Base-by-base conservation (phyloP, 2,113 vertebrate species). In the Etheostoma cragini region DNA sequence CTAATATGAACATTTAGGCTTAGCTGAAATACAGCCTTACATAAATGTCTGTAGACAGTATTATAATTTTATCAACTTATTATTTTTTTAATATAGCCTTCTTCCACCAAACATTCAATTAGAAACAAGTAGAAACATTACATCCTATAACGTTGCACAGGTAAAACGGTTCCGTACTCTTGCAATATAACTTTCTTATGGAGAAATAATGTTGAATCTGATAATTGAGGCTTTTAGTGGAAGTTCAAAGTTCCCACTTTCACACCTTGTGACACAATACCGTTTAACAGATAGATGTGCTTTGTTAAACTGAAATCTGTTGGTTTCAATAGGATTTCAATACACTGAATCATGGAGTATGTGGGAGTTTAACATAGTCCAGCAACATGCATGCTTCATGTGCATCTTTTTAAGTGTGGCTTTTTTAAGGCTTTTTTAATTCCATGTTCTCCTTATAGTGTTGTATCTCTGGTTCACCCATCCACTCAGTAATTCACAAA, bases 201-300 rank as follows among this genome's bases (percentile, higher is more conserved):
- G 30, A 70, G 15, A 17, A 2, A 49, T 47, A 33, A 45, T 45
- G 7, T 21, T 46, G 50, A 46, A 42, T 52, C 12, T 26, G 24
- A 49, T 73, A 54, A 26, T 38, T 38, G 8, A 17, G n/a, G 33
- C 11, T 21, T 64, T 10, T 22, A 22, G 17, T 1, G 12, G 38
- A 57, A 65, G 26, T 22, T 79, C 16, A 10, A 16, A 66, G 78
- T 56, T 65, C 45, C 10, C 45, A 14, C 8, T 46, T 54, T 47
- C 15, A 15, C 47, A 76, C 11, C 21, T 64, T 52, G 21, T 63
- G 64, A 64, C 30, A 17, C 15, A 17, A 65, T 8, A 35, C 35
- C 30, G n/a, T 68, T 42, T 10, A 7, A 56, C 8, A 30, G 6
- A 33, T 4, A 33, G 33, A 35, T 35, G 35, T 35, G 21, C 21